phyloP scores from a whole-genome alignment of 2,797 vertebrate species.

The Atherinosoma microstoma region DNA sequence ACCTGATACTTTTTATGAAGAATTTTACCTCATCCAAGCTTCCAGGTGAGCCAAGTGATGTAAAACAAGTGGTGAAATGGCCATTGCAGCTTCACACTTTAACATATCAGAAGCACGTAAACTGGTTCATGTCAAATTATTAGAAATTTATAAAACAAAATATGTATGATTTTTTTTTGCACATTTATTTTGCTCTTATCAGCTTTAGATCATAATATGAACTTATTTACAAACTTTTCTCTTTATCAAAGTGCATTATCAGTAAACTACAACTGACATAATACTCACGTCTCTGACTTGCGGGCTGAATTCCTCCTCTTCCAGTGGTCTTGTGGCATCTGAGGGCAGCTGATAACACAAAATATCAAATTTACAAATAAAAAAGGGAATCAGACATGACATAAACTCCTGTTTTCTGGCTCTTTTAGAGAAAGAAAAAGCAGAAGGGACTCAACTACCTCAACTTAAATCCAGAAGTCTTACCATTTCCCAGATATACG shows the following conservation, averaged over 20 bases:
- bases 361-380: not conserved
- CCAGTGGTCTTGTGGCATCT: constrained; percentile 89
- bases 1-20: not conserved
- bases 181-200: not conserved
- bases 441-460: not conserved
- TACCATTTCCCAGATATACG: constrained; percentile 98
- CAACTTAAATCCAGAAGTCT: constrained; percentile 56
- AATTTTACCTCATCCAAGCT: not conserved
- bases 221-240: not conserved
- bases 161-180: not conserved
- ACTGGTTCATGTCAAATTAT: no score
- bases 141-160: no score
- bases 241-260: not conserved
- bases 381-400: not conserved
- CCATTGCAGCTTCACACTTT: not conserved
- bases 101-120: not conserved
- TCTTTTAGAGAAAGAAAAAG: constrained; percentile 46
- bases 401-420: not conserved
- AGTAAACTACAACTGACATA: not conserved
- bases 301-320: constrained; percentile 90
- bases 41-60: not conserved
- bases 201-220: not conserved
- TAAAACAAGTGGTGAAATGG: no score
- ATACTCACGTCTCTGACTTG: constrained; percentile 94
- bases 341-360: constrained; percentile 86